Evolutionary conservation across 2,113 vertebrate genomes (phyloP).

Genomic region (Archilochus colubris): DNA sequence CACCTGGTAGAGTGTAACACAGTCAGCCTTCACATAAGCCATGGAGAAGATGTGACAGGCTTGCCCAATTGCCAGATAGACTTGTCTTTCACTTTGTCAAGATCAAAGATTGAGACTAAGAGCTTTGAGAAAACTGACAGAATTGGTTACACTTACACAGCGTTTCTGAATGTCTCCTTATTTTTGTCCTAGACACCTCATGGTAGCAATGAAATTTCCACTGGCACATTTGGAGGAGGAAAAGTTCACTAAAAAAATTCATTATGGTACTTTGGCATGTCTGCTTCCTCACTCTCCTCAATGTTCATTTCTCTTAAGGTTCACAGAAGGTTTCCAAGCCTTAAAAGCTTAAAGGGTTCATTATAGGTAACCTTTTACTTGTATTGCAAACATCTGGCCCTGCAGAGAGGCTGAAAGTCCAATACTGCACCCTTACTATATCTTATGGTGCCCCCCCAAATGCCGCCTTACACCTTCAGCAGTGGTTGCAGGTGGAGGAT

Average conservation of each 20-base stretch:
- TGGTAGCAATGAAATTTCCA: background rate
- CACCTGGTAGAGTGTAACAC: background rate
- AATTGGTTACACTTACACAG: background rate
- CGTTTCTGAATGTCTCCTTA: background rate
- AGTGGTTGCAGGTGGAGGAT: background rate
- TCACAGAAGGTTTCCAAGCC: background rate
- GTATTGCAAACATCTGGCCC: background rate
- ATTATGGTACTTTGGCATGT: background rate
- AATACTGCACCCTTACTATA: accelerated
- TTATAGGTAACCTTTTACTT: background rate
- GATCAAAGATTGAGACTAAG: background rate
- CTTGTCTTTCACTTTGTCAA: accelerated
- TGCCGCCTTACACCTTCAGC: background rate
- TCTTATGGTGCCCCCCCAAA: background rate
- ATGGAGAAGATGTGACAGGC: background rate
- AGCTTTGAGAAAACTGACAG: background rate
- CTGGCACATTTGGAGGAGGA: background rate
- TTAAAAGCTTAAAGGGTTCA: background rate
- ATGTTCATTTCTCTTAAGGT: background rate
- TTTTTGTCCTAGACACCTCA: background rate
- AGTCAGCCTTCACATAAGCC: background rate
- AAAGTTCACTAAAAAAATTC: background rate
- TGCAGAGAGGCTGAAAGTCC: background rate
- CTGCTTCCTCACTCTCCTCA: background rate
- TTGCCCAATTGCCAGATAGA: background rate